These are phyloP conservation scores for Mormyrops boulengeri DNA, from an alignment of 2,797 vertebrate species.

Conservation along the genomic window DNA sequence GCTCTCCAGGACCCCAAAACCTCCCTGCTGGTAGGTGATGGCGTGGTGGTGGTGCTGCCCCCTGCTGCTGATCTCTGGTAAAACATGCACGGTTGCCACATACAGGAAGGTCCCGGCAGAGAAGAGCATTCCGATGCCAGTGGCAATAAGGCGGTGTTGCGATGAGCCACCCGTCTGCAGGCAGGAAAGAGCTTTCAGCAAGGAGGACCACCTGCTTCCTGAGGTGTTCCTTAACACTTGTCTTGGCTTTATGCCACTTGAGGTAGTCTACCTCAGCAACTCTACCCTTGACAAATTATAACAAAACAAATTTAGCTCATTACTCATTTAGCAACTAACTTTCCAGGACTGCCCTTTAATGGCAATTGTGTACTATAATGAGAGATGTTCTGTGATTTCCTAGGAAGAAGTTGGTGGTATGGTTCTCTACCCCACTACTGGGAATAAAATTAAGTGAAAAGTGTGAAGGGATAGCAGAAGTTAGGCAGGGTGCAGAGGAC, in stretches of 20 bases:
- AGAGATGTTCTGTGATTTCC: neutral
- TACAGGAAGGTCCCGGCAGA: slow-evolving; percentile 67
- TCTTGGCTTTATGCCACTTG: neutral
- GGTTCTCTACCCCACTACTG: too few species aligned
- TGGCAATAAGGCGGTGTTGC: slow-evolving; percentile 51
- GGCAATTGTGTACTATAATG: neutral
- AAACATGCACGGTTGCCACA: slow-evolving; percentile 58
- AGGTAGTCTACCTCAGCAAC: neutral
- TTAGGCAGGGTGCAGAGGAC: neutral
- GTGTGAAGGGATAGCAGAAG: neutral
- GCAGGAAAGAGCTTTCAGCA: slow-evolving; percentile 6
- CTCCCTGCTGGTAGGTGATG: slow-evolving; percentile 27
- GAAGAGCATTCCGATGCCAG: slow-evolving; percentile 64
- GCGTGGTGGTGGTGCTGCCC: slow-evolving; percentile 34
- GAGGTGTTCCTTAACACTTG: neutral
- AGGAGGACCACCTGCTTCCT: neutral
- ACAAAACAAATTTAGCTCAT: neutral
- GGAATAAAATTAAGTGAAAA: neutral
- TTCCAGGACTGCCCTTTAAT: neutral
- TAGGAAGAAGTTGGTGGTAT: neutral
- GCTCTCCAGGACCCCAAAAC: slow-evolving; percentile 58
- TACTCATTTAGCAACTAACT: neutral
- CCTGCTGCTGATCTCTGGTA: slow-evolving; percentile 58
- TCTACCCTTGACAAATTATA: neutral
- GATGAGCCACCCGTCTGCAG: slow-evolving; percentile 51